A percentile compares a stretch with the other conserved stretches of the same genome.
Evolutionary conservation across 2,797 vertebrate species (phyloP).

Genomic region (Cephalopachus bancanus): DNA sequence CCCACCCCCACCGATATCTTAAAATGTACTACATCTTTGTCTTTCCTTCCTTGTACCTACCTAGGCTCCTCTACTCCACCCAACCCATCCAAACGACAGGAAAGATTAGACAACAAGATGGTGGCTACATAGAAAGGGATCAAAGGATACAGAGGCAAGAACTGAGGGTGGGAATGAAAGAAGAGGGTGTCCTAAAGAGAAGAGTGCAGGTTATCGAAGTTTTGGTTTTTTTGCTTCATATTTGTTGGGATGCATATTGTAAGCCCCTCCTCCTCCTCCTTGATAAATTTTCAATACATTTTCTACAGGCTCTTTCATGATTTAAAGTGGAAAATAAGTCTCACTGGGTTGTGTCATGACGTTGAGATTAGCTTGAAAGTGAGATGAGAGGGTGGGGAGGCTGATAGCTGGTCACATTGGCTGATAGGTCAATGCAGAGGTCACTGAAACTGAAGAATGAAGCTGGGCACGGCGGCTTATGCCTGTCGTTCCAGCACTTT

Average conservation of each 20-base stretch:
- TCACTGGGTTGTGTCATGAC: background rate
- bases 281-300: constrained; percentile 41
- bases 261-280: background rate
- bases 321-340: background rate
- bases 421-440: background rate
- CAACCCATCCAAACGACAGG: background rate
- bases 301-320: background rate
- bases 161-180: background rate
- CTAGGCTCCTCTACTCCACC: background rate
- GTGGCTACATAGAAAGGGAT: background rate
- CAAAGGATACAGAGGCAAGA: background rate
- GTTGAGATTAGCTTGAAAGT: background rate
- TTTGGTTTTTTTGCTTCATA: background rate
- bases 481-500: background rate
- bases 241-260: background rate
- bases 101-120: background rate
- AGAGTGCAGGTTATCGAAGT: background rate
- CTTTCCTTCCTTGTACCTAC: background rate
- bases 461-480: background rate
- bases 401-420: background rate
- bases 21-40: too few species aligned
- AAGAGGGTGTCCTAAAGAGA: background rate
- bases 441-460: background rate
- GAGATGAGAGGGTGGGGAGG: background rate
- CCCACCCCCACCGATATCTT: too few species aligned